phyloP scores from a whole-genome alignment of 53 echinoderm and acorn worm genomes.

The Apostichopus leukothele region DNA sequence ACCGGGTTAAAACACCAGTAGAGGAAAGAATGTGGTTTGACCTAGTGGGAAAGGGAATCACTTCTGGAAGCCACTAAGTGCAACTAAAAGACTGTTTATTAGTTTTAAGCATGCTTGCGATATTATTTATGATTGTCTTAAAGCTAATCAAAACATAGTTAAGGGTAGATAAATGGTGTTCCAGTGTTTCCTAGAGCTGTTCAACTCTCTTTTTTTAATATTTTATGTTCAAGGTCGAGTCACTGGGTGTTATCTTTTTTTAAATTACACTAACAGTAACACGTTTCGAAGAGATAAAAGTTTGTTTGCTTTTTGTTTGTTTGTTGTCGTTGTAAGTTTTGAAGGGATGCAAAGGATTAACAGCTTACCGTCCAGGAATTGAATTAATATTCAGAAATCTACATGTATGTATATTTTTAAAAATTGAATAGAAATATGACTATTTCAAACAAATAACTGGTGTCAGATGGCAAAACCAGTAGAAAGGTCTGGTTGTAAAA shows the following conservation, averaged over 20 bases:
- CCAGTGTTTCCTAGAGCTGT: not conserved
- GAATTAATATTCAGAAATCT: too few species aligned
- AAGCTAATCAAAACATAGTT: not conserved
- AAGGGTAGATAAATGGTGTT: not conserved
- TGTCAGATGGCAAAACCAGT: too few species aligned
- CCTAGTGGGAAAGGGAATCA: slow-evolving; percentile 9
- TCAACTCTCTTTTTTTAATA: not conserved
- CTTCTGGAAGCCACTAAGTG: slow-evolving; percentile 34
- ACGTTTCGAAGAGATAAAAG: not conserved
- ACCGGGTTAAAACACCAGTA: slow-evolving; percentile 8
- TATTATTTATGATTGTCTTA: slow-evolving; percentile 5
- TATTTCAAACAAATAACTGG: too few species aligned
- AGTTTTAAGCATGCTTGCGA: slow-evolving; percentile 5
- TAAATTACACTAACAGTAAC: not conserved
- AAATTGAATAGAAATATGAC: too few species aligned
- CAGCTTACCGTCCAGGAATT: not conserved
- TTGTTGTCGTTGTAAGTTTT: not conserved
- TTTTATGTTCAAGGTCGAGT: not conserved
- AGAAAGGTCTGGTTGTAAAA: too few species aligned
- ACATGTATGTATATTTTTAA: too few species aligned
- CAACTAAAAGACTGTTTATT: slow-evolving; percentile 10
- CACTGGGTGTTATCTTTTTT: not conserved
- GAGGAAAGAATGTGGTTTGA: slow-evolving; percentile 30
- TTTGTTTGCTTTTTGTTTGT: not conserved
- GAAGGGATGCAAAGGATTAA: not conserved